Evolutionary conservation across 2,797 vertebrate species (phyloP).

Genomic region (Gambelia wislizenii): DNA sequence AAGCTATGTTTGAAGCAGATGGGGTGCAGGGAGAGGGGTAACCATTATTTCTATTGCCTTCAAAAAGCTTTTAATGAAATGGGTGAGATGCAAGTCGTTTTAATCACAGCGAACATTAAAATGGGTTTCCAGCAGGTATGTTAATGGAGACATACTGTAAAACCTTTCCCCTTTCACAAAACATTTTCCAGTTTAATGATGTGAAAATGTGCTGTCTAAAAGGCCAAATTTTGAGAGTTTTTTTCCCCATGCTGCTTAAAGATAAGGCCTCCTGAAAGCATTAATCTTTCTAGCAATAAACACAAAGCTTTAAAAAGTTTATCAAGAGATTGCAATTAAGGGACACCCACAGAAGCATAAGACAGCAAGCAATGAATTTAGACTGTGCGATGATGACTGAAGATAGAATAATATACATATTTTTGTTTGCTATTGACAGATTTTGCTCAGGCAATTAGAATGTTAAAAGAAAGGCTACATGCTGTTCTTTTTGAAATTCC

Average conservation of each 20-base stretch:
- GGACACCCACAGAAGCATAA: constrained; percentile 2
- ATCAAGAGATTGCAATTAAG: constrained; percentile 26
- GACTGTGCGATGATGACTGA: not conserved
- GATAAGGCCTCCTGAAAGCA: constrained; percentile 48
- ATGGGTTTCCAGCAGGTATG: constrained; percentile 48
- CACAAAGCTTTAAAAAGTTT: constrained; percentile 26
- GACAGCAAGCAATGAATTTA: not conserved
- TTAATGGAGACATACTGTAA: constrained; percentile 16
- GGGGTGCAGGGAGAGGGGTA: constrained; percentile 57
- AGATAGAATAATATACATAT: constrained; percentile 20
- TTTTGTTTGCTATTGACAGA: constrained; percentile 1
- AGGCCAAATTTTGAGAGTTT: constrained; percentile 32
- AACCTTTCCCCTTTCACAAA: constrained; percentile 17
- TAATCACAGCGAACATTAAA: constrained; percentile 26
- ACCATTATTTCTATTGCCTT: constrained; percentile 49
- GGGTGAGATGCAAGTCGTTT: constrained; percentile 43
- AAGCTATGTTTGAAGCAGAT: constrained; percentile 66
- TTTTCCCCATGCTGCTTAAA: constrained; percentile 22
- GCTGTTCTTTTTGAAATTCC: not conserved
- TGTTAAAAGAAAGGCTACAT: not conserved
- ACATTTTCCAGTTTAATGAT: constrained; percentile 35
- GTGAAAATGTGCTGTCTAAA: constrained; percentile 43
- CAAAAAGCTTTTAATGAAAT: constrained; percentile 57
- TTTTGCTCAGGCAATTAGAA: constrained; percentile 20
- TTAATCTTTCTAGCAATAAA: constrained; percentile 44